Evolutionary conservation across 2,113 vertebrate species (phyloP), one percentile per base, ranked within the genome.

Genomic region (Pachyramphus minor): DNA sequence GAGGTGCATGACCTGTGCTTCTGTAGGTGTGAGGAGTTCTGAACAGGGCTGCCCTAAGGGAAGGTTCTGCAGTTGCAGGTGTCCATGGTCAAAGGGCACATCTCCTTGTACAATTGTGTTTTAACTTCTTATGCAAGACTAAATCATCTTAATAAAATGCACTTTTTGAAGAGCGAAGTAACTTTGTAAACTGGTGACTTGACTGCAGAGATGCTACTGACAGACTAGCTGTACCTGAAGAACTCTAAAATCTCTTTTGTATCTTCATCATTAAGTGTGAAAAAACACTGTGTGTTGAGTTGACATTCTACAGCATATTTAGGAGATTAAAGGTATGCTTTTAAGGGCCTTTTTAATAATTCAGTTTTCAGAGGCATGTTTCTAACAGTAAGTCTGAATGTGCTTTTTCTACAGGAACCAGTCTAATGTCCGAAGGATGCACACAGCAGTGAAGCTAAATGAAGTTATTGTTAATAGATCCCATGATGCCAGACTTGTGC

Each of bases 361-460:
- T 56, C 28, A 6, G 6, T 14, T 31, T 58, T 66, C 44, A 39
- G 79, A 78, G 82, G 37, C 3, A 2, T 5, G 8, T 93, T 76
- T 90, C 42, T 91, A 89, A 94, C 44, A 58, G 41, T 19, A 15
- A 50, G 22, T 82, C 31, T 89, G 16, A 76, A 89, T 95, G 90
- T 95, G 45, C 63, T 42, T 85, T 66, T 62, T 76, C 68, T 60
- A 0, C 96, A 99, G 99, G 90, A 98, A 99, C 96, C 99, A 99
- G 84, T 99, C 99, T 47, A 99, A 99, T 14, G 99, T 99, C 74
- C 98, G 99, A 24, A 98, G 99, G 59, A 99, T 99, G 99, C 99
- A 99, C 94, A 99, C 99, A 4, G 99, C 99, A 8, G 99, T 99
- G 82, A 99, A 99, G 94, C 98, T 99, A 23, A 99, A 99, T 15